These are phyloP conservation scores for Odocoileus hemionus DNA, from an alignment of 2,113 vertebrate species.

Conservation along the genomic window DNA sequence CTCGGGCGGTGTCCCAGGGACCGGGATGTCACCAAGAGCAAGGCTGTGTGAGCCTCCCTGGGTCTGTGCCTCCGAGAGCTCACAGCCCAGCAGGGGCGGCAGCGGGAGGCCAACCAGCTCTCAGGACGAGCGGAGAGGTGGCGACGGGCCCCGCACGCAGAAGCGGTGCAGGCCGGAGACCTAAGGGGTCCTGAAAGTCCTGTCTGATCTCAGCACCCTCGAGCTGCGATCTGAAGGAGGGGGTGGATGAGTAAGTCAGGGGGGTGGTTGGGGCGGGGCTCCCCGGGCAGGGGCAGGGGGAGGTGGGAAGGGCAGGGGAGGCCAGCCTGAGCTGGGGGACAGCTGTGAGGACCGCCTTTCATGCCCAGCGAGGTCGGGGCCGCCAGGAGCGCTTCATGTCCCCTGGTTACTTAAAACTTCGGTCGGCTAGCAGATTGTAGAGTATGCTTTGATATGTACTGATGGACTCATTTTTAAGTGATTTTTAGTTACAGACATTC, in stretches of 20 bases:
- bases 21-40: neutral
- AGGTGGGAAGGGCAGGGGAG: neutral
- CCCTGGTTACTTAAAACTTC: neutral
- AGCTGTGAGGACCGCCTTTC: fast-evolving
- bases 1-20: neutral
- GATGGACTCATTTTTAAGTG: neutral
- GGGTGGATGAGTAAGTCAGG: fast-evolving
- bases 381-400: fast-evolving
- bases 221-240: neutral
- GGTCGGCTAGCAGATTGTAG: neutral
- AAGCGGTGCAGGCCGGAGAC: fast-evolving
- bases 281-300: neutral
- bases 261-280: neutral
- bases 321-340: neutral
- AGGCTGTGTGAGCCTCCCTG: too few species aligned
- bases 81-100: fast-evolving
- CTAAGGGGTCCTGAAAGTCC: neutral
- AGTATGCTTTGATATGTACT: neutral
- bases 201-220: neutral
- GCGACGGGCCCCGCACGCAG: fast-evolving
- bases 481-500: neutral
- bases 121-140: fast-evolving
- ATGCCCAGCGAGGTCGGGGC: fast-evolving
- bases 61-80: neutral
- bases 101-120: fast-evolving